Base-by-base conservation (phyloP, 2,113 vertebrate species). In the Peromyscus maniculatus region DNA sequence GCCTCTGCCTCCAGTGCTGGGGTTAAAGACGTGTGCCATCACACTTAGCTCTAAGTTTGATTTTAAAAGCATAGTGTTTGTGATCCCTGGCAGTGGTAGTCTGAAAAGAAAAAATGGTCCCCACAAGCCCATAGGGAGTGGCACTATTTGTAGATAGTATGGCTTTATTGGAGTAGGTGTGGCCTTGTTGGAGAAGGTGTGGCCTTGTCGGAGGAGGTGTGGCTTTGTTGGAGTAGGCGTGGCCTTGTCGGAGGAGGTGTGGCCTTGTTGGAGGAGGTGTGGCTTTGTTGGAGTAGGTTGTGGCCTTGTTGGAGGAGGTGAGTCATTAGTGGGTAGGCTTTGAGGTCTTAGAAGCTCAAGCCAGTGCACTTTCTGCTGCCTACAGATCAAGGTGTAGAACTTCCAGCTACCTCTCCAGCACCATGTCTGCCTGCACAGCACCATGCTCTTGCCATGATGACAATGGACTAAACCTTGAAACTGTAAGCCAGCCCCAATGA, bases 41-140 rank as follows among this genome's bases (percentile, higher is more conserved):
- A 75, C 39, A 75, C 10, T 22, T 43, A 43, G 74, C 74, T 75
- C 74, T 77, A 77, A 49, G 28, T 46, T 46, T 77, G 39, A 77
- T 28, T 93, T 78, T 72, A 96, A 93, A 87, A 82, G 62, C n/a
- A 83, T 39, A 15, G 12, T 64, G 89, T 69, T 91, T 83, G 90
- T 71, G 83, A 91, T 91, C 21, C 36, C 39, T 89, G 55, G 69
- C 69, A n/a, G 33, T 7, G 33, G 69, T 71, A 16, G 69, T 71
- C 17, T 36, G 33, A 71, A 71, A 71, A 12, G 36, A 71, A 71
- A 71, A 52, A 52, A 52, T 10, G 36, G 69, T 12, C 33, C 69
- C 69, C 6, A 71, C 15, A 71, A 15, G 69, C 33, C 69, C 69
- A 71, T 7, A n/a, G 67, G 31, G 31, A 36, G 67, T 69, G 67